These are phyloP conservation scores for Nyctibius grandis DNA, from an alignment of 2,797 vertebrate species.

Conservation along the genomic window DNA sequence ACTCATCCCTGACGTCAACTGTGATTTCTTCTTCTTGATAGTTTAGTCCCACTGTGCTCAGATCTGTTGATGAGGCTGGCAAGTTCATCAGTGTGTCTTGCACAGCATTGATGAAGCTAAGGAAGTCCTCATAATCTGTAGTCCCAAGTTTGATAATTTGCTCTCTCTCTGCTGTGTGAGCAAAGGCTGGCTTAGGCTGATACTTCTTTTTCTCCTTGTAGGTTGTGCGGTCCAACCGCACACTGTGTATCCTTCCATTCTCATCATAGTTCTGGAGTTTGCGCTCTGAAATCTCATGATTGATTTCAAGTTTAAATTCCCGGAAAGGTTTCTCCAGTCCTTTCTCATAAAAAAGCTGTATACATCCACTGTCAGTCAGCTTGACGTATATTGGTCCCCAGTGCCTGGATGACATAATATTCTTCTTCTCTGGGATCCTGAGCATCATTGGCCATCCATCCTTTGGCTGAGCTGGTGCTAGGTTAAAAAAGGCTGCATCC, in stretches of 20 bases:
- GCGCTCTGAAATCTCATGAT: constrained; percentile 84
- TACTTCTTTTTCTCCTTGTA: constrained; percentile 88
- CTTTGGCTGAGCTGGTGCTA: constrained; percentile 66
- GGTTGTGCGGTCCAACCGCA: constrained; percentile 81
- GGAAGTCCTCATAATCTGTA: constrained; percentile 82
- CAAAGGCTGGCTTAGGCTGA: constrained; percentile 82
- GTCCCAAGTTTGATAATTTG: constrained; percentile 87
- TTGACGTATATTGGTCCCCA: constrained; percentile 89
- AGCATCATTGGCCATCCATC: constrained; percentile 90
- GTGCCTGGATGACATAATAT: constrained; percentile 91
- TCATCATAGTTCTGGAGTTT: constrained; percentile 87
- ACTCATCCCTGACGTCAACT: constrained; percentile 84
- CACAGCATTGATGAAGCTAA: constrained; percentile 80
- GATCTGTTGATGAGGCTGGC: constrained; percentile 71
- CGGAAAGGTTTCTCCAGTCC: constrained; percentile 87
- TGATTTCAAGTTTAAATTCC: constrained; percentile 81
- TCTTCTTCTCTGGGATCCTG: constrained; percentile 90
- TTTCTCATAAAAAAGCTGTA: constrained; percentile 87
- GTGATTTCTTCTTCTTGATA: constrained; percentile 86
- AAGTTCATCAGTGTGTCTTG: constrained; percentile 79
- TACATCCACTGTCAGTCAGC: constrained; percentile 71
- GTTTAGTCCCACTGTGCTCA: constrained; percentile 76
- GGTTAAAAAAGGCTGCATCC: constrained; percentile 52
- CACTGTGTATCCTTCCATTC: constrained; percentile 83
- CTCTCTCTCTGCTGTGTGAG: constrained; percentile 80